These are phyloP conservation scores for Pimephales promelas DNA, from an alignment of 2,113 vertebrate species.

Conservation along the genomic window DNA sequence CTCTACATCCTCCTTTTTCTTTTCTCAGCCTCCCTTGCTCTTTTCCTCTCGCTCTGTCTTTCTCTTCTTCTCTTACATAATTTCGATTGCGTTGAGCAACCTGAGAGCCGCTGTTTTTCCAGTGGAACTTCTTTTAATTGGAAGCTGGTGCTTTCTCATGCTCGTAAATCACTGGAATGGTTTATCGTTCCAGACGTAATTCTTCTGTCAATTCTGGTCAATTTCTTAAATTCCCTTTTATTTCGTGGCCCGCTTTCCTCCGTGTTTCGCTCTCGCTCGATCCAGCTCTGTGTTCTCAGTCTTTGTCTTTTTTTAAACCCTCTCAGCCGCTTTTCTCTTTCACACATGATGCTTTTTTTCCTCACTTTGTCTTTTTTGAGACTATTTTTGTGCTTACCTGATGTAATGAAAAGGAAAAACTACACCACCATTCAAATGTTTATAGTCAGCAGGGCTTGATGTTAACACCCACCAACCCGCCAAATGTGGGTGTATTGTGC, in stretches of 20 bases:
- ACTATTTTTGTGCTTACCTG: not conserved
- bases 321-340: not conserved
- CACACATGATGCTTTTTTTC: not conserved
- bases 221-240: constrained; percentile 17
- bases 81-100: not conserved
- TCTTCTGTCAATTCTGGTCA: constrained; percentile 26
- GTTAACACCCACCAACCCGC: too few species aligned
- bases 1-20: constrained; percentile 76
- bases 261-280: not conserved
- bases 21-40: constrained; percentile 24
- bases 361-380: not conserved
- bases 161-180: constrained; percentile 20
- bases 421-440: not conserved
- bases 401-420: not conserved
- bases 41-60: constrained; percentile 1
- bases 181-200: constrained; percentile 6
- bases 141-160: constrained; percentile 36
- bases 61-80: constrained; percentile 32
- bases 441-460: not conserved
- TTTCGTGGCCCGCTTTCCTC: not conserved
- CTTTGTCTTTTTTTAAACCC: not conserved
- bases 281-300: not conserved
- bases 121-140: constrained; percentile 32
- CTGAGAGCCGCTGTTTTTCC: constrained; percentile 6
- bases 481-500: too few species aligned